Conservation (phyloP, 1,140 invertebrate genomes). For the Contarinia nasturtii region DNA sequence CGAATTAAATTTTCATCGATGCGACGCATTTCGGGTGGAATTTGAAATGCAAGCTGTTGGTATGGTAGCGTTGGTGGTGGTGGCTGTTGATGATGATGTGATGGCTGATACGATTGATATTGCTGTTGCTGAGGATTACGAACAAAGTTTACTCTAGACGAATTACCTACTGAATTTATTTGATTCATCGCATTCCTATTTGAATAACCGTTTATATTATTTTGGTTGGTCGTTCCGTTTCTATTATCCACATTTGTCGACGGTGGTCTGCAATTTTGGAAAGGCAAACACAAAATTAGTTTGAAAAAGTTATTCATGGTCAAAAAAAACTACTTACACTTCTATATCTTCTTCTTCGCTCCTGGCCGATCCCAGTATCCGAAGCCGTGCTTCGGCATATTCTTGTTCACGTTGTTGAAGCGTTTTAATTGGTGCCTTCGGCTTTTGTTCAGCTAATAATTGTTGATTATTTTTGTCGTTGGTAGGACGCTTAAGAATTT, state of each 20-base stretch:
- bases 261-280: no score
- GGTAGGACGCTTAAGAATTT: slow-evolving; percentile 59
- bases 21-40: slow-evolving; percentile 10
- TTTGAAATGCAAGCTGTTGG: slow-evolving; percentile 19
- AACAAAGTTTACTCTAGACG: no score
- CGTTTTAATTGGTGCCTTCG: slow-evolving; percentile 59
- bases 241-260: no score
- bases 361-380: slow-evolving; percentile 63
- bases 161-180: no score
- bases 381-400: slow-evolving; percentile 64
- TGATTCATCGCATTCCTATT: no score
- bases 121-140: background rate
- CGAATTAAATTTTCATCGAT: slow-evolving; percentile 30
- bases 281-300: no score
- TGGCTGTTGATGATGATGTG: no score
- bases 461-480: slow-evolving; percentile 23
- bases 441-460: slow-evolving; percentile 37
- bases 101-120: slow-evolving; percentile 6
- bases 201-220: no score
- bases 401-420: slow-evolving; percentile 72
- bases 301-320: no score
- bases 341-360: slow-evolving; percentile 43
- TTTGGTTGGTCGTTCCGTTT: no score
- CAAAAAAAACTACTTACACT: no score
- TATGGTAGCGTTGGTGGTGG: no score